Percentiles rank a stretch among this genome's conserved stretches.
Evolutionary conservation across 1,140 invertebrate genomes (phyloP).

Genomic region (Chymomyza costata): DNA sequence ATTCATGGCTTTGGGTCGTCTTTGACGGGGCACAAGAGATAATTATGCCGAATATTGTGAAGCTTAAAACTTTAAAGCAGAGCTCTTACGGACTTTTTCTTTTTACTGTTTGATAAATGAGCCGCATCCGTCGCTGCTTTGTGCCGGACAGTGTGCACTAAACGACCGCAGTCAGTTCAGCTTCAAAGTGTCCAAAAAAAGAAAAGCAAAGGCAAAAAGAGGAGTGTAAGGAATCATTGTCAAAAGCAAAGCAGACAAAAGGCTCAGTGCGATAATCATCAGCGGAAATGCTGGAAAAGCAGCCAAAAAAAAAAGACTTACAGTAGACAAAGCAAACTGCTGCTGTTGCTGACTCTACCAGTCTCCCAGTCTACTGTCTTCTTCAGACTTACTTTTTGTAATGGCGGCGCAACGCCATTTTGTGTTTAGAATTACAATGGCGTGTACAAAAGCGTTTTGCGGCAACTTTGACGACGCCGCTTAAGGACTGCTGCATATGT

Average conservation of each 20-base stretch:
- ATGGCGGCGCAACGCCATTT: conserved; percentile 39
- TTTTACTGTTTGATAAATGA: conserved; percentile 1
- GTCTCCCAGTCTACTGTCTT: background rate
- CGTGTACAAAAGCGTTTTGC: conserved; percentile 29
- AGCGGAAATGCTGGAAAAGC: conserved; percentile 29
- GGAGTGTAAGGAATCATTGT: background rate
- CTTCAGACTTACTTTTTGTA: conserved; percentile 4
- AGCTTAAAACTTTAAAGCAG: too few relatives aligned
- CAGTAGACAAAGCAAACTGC: conserved; percentile 13
- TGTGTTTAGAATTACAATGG: conserved; percentile 45
- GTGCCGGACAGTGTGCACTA: background rate
- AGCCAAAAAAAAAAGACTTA: conserved; percentile 5
- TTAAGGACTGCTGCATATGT: conserved; percentile 25
- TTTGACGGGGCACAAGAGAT: too few relatives aligned
- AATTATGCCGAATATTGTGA: background rate
- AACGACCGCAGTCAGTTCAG: conserved; percentile 14
- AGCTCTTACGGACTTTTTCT: too few relatives aligned
- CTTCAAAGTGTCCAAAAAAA: too few relatives aligned
- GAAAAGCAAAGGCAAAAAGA: conserved; percentile 4
- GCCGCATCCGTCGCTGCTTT: too few relatives aligned
- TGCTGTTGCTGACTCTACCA: too few relatives aligned
- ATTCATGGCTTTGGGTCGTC: conserved; percentile 11
- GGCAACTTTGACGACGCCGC: conserved; percentile 30
- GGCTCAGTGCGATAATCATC: too few relatives aligned
- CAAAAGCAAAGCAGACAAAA: conserved; percentile 14